Evolutionary conservation across 2,797 vertebrate genomes (phyloP).

Genomic region (Diceros bicornis): DNA sequence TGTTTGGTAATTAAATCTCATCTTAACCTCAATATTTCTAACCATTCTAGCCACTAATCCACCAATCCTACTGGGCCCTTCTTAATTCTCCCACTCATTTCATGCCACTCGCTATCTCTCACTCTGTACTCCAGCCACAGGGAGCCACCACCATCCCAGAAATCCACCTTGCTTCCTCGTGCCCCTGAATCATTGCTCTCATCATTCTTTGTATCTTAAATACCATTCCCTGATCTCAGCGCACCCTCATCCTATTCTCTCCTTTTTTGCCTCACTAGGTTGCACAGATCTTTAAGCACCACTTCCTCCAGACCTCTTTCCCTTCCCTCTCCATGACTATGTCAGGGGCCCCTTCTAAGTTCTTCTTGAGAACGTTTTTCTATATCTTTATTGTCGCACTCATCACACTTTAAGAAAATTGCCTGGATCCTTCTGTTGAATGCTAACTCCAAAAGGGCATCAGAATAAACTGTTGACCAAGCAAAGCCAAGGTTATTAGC

Average conservation of each 20-base stretch:
- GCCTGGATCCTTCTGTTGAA: background rate
- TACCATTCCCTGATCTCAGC: background rate
- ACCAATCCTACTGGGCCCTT: accelerated
- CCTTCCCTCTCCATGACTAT: background rate
- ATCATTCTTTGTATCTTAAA: background rate
- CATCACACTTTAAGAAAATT: background rate
- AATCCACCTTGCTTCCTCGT: background rate
- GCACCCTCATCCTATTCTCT: background rate
- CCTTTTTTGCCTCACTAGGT: background rate
- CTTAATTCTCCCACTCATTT: background rate
- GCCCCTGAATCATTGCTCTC: background rate
- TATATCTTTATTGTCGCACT: background rate
- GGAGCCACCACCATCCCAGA: background rate
- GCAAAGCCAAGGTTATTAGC: background rate
- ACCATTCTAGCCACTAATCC: background rate
- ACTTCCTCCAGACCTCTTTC: background rate
- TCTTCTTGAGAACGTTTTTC: background rate
- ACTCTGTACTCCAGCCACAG: background rate
- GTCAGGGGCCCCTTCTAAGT: background rate
- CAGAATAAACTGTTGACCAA: background rate
- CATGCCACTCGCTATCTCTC: too few relatives aligned
- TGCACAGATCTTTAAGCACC: background rate
- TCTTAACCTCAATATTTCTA: background rate
- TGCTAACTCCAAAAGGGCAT: background rate
- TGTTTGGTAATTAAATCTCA: background rate